phyloP scores from a whole-genome alignment of 2,888 invertebrate species.

The Ophion ventricosus region DNA sequence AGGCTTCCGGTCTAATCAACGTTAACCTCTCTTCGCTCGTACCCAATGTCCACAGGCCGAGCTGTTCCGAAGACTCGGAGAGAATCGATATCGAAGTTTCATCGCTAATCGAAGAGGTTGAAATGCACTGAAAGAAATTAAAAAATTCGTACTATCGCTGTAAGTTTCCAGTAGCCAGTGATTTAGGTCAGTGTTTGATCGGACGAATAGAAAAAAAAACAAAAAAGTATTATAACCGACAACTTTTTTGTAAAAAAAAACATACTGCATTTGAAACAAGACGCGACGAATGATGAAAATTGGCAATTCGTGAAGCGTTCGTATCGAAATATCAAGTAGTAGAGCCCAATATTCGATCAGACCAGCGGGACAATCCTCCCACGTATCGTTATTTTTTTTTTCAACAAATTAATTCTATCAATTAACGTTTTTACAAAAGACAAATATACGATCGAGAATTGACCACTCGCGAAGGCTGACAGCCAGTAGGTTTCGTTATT shows the following conservation, averaged over 20 bases:
- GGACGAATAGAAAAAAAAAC: background rate
- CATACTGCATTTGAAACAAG: background rate
- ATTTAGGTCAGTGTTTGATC: background rate
- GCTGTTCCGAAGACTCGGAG: background rate
- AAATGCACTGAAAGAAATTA: background rate
- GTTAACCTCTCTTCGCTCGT: background rate
- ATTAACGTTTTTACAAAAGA: background rate
- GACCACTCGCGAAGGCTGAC: background rate
- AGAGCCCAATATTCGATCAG: background rate
- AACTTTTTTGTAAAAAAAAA: too few relatives aligned
- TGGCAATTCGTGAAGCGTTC: background rate
- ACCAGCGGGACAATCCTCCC: background rate
- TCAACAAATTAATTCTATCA: background rate
- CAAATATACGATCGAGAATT: background rate
- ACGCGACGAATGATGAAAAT: background rate
- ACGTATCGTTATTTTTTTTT: background rate
- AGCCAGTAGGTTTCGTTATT: background rate
- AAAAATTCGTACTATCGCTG: background rate
- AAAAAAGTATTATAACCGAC: too few relatives aligned
- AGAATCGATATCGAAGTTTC: background rate
- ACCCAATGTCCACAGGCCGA: background rate
- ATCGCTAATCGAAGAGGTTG: background rate
- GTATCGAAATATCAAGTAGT: background rate
- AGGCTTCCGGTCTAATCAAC: slow-evolving; percentile 1
- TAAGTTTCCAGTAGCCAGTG: background rate